Percentiles rank a stretch among this genome's conserved stretches.
These are phyloP conservation scores for Eucriotettix oculatus DNA, from an alignment of 2,888 invertebrate species.

Conservation along the genomic window DNA sequence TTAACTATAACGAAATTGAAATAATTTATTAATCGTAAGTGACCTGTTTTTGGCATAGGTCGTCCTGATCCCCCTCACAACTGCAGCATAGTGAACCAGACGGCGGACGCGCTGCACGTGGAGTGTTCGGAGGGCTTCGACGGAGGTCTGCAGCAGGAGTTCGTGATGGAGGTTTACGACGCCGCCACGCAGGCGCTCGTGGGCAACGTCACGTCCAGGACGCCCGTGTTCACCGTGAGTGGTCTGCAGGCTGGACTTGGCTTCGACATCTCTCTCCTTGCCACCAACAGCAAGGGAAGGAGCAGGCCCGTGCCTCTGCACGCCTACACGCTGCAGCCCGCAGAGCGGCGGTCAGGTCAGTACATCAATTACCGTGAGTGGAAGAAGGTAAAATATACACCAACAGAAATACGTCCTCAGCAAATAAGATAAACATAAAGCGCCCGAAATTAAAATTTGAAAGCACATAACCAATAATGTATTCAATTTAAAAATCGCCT, in stretches of 20 bases:
- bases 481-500: no score
- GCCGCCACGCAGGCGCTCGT: constrained; percentile 31
- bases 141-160: constrained; percentile 56
- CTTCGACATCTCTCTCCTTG: constrained; percentile 50
- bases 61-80: constrained; percentile 56
- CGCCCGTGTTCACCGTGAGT: constrained; percentile 46
- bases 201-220: constrained; percentile 36
- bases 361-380: no score
- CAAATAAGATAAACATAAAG: no score
- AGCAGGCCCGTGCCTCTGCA: constrained; percentile 46
- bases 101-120: constrained; percentile 50
- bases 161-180: constrained; percentile 53
- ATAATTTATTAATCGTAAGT: no score
- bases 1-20: no score
- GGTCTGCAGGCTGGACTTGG: constrained; percentile 49
- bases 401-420: no score
- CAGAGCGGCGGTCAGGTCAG: constrained; percentile 52
- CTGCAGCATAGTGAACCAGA: constrained; percentile 57
- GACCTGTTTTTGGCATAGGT: constrained; percentile 26
- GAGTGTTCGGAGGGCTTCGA: constrained; percentile 62
- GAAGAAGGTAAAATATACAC: no score
- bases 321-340: constrained; percentile 52
- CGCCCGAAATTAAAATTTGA: no score
- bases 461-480: no score
- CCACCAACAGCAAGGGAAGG: constrained; percentile 54